Conservation (phyloP, 2,888 invertebrate genomes). For the Serrognathus titanus region DNA sequence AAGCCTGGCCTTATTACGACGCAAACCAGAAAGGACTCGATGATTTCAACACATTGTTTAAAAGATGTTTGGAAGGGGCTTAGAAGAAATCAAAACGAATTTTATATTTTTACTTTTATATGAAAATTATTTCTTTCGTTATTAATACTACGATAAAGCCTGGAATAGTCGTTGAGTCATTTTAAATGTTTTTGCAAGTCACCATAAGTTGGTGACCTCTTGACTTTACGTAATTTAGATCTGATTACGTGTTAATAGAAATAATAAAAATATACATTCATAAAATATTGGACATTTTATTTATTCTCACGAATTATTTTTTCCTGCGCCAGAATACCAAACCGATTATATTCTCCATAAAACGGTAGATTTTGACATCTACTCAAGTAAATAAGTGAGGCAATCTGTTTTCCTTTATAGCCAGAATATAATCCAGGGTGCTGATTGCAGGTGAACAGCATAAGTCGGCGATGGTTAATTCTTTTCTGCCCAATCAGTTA, state of each 20-base stretch:
- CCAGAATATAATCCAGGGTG: slow-evolving; percentile 48
- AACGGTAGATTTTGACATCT: slow-evolving; percentile 34
- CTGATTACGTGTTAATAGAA: too few species aligned
- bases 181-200: too few species aligned
- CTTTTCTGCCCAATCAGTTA: slow-evolving; percentile 36
- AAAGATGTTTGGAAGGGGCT: too few species aligned
- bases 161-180: too few species aligned
- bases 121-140: too few species aligned
- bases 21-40: slow-evolving; percentile 18
- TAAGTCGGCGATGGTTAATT: slow-evolving; percentile 40
- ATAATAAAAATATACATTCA: too few species aligned
- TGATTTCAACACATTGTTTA: slow-evolving; percentile 15
- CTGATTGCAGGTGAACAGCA: slow-evolving; percentile 46
- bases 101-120: too few species aligned
- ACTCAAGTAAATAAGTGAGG: slow-evolving; percentile 47
- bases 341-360: slow-evolving; percentile 34
- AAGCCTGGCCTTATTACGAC: slow-evolving; percentile 32
- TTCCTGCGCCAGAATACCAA: slow-evolving; percentile 23
- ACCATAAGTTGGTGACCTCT: too few species aligned
- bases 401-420: slow-evolving; percentile 41
- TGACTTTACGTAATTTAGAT: too few species aligned
- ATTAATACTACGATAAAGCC: too few species aligned
- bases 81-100: too few species aligned
- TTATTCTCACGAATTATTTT: slow-evolving; percentile 6
- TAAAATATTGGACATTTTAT: too few species aligned